These are phyloP conservation scores for Poecilus cupreus DNA, from an alignment of 2,888 invertebrate genomes.

Conservation along the genomic window DNA sequence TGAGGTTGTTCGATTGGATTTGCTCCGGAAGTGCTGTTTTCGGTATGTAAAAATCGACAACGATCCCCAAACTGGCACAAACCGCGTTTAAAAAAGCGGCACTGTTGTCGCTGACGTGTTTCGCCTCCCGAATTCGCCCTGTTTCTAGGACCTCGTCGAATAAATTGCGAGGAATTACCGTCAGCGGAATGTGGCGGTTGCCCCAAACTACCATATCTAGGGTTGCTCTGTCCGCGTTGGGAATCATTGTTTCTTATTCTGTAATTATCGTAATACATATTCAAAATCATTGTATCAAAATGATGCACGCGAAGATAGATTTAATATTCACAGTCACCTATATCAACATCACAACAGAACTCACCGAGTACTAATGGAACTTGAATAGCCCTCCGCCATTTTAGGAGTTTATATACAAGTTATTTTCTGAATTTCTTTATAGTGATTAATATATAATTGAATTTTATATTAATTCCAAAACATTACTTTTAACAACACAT, in stretches of 20 bases:
- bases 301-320: neutral
- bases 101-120: conserved; percentile 21
- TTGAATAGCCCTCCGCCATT: conserved; percentile 56
- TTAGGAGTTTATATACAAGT: conserved; percentile 44
- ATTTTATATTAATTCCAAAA: neutral
- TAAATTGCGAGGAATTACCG: conserved; percentile 9
- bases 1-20: neutral
- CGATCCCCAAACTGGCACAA: conserved; percentile 55
- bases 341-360: conserved; percentile 26
- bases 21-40: neutral
- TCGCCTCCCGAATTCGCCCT: neutral
- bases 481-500: conserved; percentile 32
- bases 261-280: conserved; percentile 5
- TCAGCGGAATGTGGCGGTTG: neutral
- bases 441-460: neutral
- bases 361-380: conserved; percentile 29
- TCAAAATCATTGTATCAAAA: neutral
- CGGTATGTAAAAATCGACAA: conserved; percentile 55
- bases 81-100: conserved; percentile 58
- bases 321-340: neutral
- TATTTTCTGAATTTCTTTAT: neutral
- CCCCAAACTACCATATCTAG: conserved; percentile 15
- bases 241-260: conserved; percentile 3
- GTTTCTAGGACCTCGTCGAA: conserved; percentile 25
- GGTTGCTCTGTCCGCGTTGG: conserved; percentile 8